Percentiles rank a stretch among this genome's conserved stretches.
phyloP scores from a whole-genome alignment of 2,113 vertebrate genomes.

The Callipepla californica region DNA sequence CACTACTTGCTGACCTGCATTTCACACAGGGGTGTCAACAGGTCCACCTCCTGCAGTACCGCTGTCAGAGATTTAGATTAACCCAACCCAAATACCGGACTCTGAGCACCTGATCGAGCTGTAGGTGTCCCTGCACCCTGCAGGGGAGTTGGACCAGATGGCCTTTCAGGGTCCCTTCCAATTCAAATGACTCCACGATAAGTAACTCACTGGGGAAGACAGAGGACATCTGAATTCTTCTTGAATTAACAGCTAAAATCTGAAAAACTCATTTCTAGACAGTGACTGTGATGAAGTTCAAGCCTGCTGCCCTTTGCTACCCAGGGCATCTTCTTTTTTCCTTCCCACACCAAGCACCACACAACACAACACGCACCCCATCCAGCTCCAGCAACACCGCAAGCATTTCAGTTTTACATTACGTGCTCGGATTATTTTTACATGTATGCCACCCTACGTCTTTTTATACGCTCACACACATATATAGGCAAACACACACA shows the following conservation, averaged over 20 bases:
- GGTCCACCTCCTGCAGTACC: background rate
- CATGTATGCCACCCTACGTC: slow-evolving; percentile 30
- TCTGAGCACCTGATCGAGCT: too few relatives aligned
- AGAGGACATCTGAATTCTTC: slow-evolving; percentile 3
- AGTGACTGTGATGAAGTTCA: background rate
- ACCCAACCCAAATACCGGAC: background rate
- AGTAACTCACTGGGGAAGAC: background rate
- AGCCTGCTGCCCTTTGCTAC: background rate
- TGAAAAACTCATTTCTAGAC: background rate
- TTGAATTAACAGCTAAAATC: background rate
- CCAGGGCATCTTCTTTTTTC: background rate
- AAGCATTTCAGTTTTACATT: slow-evolving; percentile 34
- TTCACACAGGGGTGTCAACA: background rate
- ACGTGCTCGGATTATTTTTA: slow-evolving; percentile 58
- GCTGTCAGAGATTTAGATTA: slow-evolving; percentile 27
- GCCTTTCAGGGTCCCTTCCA: too few relatives aligned
- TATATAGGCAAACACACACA: slow-evolving; percentile 29
- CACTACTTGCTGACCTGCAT: background rate
- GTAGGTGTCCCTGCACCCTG: too few relatives aligned
- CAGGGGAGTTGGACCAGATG: too few relatives aligned
- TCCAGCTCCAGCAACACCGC: background rate
- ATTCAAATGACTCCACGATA: too few relatives aligned
- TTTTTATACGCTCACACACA: slow-evolving; percentile 45
- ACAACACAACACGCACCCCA: slow-evolving; percentile 34
- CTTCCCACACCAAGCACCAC: slow-evolving; percentile 29